phyloP scores from a whole-genome alignment of 2,888 invertebrate genomes.

The Agrochola litura region DNA sequence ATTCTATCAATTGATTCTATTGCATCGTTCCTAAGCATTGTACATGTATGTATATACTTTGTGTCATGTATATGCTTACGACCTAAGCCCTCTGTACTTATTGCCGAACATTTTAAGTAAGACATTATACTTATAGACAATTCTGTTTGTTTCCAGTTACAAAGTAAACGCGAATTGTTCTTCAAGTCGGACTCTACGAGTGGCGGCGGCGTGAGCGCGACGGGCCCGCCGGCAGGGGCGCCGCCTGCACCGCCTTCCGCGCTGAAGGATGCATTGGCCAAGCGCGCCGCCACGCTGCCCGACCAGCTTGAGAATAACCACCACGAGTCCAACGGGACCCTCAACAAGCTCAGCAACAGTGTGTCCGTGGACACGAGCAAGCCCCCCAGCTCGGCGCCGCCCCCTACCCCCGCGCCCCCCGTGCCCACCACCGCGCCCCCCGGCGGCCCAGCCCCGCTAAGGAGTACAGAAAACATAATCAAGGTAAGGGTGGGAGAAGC shows the following conservation, averaged over 20 bases:
- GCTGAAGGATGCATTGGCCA: conserved; percentile 88
- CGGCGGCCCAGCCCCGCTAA: conserved; percentile 76
- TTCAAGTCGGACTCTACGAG: conserved; percentile 93
- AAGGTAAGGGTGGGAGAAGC: conserved; percentile 75
- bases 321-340: conserved; percentile 87
- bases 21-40: conserved; percentile 3
- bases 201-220: conserved; percentile 85
- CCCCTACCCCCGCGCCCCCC: conserved; percentile 87
- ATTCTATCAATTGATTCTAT: conserved; percentile 13
- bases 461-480: conserved; percentile 87
- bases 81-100: background rate
- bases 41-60: too few species aligned
- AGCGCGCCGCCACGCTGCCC: conserved; percentile 86
- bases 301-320: conserved; percentile 87
- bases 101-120: background rate
- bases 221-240: conserved; percentile 82
- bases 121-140: conserved; percentile 25
- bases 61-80: background rate
- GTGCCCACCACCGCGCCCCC: conserved; percentile 82
- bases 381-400: conserved; percentile 84
- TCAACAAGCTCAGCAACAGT: conserved; percentile 86
- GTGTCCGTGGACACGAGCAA: conserved; percentile 83
- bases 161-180: conserved; percentile 96
- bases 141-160: conserved; percentile 91
- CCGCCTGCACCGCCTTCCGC: conserved; percentile 89